Evolutionary conservation across 2,888 invertebrate genomes (phyloP).

Genomic region (Sthenelais limicola): DNA sequence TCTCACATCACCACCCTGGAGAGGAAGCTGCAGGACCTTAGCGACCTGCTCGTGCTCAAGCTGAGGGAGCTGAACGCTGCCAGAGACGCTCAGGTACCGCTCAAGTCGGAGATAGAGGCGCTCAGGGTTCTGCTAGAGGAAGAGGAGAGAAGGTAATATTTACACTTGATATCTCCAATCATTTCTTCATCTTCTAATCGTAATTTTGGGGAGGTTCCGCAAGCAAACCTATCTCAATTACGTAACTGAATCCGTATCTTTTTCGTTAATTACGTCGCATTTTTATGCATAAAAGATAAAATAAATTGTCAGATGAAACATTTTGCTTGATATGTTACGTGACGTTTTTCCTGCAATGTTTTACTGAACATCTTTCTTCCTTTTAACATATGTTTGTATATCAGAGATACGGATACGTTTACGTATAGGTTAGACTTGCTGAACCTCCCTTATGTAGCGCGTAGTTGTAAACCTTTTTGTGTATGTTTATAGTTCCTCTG

Average conservation of each 20-base stretch:
- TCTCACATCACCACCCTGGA: slow-evolving; percentile 59
- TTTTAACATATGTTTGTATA: too few species aligned
- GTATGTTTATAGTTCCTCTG: too few species aligned
- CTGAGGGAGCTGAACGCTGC: slow-evolving; percentile 63
- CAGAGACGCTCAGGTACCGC: slow-evolving; percentile 62
- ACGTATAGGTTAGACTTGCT: too few species aligned
- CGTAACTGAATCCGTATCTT: not conserved
- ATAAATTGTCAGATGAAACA: too few species aligned
- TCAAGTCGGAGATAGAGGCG: slow-evolving; percentile 68
- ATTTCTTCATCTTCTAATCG: not conserved
- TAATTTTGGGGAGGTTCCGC: not conserved
- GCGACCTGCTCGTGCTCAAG: slow-evolving; percentile 66
- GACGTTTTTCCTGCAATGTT: too few species aligned
- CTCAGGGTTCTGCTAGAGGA: slow-evolving; percentile 65
- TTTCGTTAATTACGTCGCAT: too few species aligned
- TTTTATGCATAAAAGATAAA: too few species aligned
- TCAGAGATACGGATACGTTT: too few species aligned
- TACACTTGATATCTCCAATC: not conserved
- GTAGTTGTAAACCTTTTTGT: too few species aligned
- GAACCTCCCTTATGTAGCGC: too few species aligned
- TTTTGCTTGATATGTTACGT: too few species aligned
- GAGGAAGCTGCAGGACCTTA: slow-evolving; percentile 63
- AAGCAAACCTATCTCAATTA: not conserved
- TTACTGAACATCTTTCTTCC: too few species aligned
- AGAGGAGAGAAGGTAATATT: slow-evolving; percentile 64